Evolutionary conservation across 2,888 invertebrate species (phyloP).

Genomic region (Polyommatus icarus): DNA sequence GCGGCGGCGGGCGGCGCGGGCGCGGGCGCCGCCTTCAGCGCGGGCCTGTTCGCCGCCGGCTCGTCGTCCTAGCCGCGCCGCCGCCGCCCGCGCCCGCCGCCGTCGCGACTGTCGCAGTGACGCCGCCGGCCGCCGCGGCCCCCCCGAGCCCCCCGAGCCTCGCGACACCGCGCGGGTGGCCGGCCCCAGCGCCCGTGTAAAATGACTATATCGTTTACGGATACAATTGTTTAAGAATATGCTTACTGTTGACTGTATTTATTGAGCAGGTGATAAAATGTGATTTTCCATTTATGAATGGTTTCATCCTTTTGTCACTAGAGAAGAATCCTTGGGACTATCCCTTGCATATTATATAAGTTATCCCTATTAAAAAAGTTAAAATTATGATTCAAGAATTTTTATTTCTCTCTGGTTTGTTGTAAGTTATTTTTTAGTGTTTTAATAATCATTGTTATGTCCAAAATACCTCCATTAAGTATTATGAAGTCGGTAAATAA

Average conservation of each 20-base stretch:
- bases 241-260: constrained; percentile 81
- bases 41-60: constrained; percentile 75
- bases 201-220: constrained; percentile 76
- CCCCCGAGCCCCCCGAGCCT: background rate
- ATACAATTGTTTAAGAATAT: constrained; percentile 78
- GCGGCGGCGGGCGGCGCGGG: constrained; percentile 43
- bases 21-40: constrained; percentile 58
- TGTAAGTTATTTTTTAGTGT: background rate
- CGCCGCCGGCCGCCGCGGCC: constrained; percentile 43
- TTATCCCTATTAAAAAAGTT: constrained; percentile 80
- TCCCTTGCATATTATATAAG: constrained; percentile 80
- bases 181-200: constrained; percentile 56
- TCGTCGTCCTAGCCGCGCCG: constrained; percentile 76
- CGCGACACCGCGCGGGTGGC: constrained; percentile 14
- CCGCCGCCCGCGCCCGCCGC: constrained; percentile 56
- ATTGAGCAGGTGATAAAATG: constrained; percentile 78
- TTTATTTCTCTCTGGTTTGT: constrained; percentile 38
- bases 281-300: constrained; percentile 75
- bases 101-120: constrained; percentile 40
- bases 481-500: too few species aligned
- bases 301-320: constrained; percentile 76
- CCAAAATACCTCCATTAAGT: too few species aligned
- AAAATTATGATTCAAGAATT: constrained; percentile 50
- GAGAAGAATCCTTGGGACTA: constrained; percentile 74
- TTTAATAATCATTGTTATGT: background rate